Evolutionary conservation across 2,113 vertebrate species (phyloP), one percentile per base, ranked within the genome.

Genomic region (Mesoclemmys tuberculata): DNA sequence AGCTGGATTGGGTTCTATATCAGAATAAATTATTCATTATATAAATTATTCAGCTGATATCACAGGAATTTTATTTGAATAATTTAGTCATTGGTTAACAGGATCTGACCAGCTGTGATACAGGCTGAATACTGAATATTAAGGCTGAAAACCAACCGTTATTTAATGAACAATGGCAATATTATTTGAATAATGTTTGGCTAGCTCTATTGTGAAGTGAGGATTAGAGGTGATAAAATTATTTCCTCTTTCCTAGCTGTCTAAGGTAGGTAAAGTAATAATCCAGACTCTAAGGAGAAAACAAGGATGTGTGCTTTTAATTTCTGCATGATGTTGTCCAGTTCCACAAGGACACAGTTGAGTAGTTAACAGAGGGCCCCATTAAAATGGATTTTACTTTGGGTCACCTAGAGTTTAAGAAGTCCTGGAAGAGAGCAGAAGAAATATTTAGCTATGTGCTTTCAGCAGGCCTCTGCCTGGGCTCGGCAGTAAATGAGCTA

Each of bases 361-460:
- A 87, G 81, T 91, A 82, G 46, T 93, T 94, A 85, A 89, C 71
- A 0, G 21, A 95, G 89, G 89, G 79, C 80, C 56, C 80, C 84
- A 84, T 92, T 91, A 94, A 95, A 96, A 96, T 90, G 88, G 74
- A 80, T 96, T 97, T 95, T 85, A 89, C 78, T 94, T 55, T 93
- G 92, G 92, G 84, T 96, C 93, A 96, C 54, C 87, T 91, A 38
- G 88, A 96, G 90, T 95, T 97, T 90, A 94, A 94, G 82, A 94
- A 94, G 90, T 96, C 92, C 87, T 91, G 92, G 91, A 97, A 94
- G 84, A 93, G 56, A 93, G 82, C 91, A 94, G 87, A 92, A 94
- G 77, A 90, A 96, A 94, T 92, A 94, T 84, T 97, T 93, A 87
- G 8, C 2, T 94, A 35, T 82, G 52, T 71, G 49, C 94, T 91